Percentiles rank a stretch among this genome's conserved stretches.
Evolutionary conservation across 2,113 vertebrate species (phyloP).

Genomic region (Phyllostomus hastatus): DNA sequence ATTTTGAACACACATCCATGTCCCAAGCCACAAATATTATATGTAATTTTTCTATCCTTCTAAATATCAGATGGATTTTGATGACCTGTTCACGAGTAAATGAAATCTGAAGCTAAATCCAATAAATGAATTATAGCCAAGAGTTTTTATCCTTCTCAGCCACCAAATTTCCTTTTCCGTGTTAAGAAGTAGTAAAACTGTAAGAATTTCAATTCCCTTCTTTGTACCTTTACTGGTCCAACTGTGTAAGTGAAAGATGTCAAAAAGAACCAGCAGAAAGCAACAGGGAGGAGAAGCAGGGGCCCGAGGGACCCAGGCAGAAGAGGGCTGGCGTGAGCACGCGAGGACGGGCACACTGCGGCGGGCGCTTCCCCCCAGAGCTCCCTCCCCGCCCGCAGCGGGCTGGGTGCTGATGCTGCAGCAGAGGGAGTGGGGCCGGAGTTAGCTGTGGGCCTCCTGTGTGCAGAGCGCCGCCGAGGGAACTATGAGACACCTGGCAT

Average conservation of each 20-base stretch:
- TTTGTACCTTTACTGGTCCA: neutral
- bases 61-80: constrained; percentile 3
- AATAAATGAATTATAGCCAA: constrained; percentile 23
- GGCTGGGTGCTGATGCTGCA: rapidly evolving
- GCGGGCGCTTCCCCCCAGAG: rapidly evolving
- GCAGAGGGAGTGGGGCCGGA: rapidly evolving
- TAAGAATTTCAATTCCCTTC: neutral
- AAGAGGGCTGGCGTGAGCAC: rapidly evolving
- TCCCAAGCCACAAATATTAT: neutral
- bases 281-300: neutral
- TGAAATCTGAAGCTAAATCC: constrained; percentile 25
- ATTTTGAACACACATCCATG: neutral
- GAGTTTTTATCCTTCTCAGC: neutral
- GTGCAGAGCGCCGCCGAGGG: neutral
- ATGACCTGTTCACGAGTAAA: constrained; percentile 3
- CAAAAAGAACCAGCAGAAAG: neutral
- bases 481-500: neutral
- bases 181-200: neutral
- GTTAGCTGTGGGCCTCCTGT: neutral
- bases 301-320: rapidly evolving
- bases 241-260: neutral
- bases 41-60: neutral
- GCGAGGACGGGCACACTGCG: neutral
- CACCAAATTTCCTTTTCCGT: neutral
- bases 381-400: no score